Evolutionary conservation across 2,888 invertebrate species (phyloP).

Genomic region (Pseudococcus viburni): DNA sequence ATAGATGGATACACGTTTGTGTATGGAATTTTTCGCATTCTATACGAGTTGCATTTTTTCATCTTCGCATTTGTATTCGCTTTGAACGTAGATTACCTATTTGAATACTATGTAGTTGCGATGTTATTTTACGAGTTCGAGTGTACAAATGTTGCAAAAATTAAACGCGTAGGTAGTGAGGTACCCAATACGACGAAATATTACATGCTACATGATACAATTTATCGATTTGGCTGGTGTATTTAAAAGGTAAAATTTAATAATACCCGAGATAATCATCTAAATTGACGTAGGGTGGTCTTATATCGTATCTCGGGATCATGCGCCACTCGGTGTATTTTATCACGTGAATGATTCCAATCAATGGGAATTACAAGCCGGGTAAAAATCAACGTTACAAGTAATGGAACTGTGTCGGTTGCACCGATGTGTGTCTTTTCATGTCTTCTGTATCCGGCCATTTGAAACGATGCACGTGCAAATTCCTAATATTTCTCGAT

Average conservation of each 20-base stretch:
- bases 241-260: not conserved
- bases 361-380: not conserved
- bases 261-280: not conserved
- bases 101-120: too few relatives aligned
- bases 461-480: not conserved
- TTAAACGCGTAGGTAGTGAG: too few relatives aligned
- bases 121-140: too few relatives aligned
- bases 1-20: too few relatives aligned
- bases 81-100: too few relatives aligned
- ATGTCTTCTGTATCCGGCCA: not conserved
- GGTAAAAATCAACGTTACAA: not conserved
- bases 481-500: conserved; percentile 1
- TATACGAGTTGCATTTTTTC: not conserved
- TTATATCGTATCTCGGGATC: not conserved
- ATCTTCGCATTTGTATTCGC: not conserved
- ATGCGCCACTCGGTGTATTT: not conserved
- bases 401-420: not conserved
- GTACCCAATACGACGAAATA: too few relatives aligned
- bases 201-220: not conserved
- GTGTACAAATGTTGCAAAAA: too few relatives aligned
- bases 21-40: not conserved
- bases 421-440: not conserved
- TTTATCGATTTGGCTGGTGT: not conserved
- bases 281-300: not conserved
- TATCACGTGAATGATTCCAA: not conserved